Base-by-base conservation (phyloP, 37 sponge, comb jelly and placozoan genomes). In the Corticium candelabrum region DNA sequence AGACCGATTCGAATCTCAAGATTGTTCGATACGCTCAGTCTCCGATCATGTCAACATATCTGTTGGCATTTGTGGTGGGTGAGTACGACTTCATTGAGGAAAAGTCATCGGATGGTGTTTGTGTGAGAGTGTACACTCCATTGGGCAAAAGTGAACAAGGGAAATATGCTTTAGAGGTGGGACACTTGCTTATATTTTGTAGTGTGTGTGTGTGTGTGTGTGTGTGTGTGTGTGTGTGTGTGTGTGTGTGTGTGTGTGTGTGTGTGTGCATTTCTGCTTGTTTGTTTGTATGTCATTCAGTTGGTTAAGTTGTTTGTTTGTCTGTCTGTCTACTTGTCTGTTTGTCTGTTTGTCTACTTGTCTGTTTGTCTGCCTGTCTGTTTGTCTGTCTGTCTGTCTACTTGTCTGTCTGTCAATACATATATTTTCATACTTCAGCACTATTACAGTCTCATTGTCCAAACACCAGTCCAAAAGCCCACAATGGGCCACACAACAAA, bases 21-120 rank as follows among this genome's bases (percentile, higher is more conserved):
- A 68, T n/a, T 35, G 85, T 90, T 3, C 82, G 82, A 15, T 96
- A 88, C 84, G 88, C 81, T 7, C 83, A 79, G 3, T 86, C 96
- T 5, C 93, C 93, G 3, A 83, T 85, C 67, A 96, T 96, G 96
- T 92, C 93, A 33, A 84, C 89, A 11, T 96, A 96, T 77, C 89
- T 96, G 15, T 77, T 96, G 77, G 93, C 96, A 2, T 95, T 95
- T 40, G 80, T 95, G n/a, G 92, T 95, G 21, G 97, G 97, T 70
- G 97, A 96, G 81, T 96, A 85, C 76, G 97, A 96, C 77, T 90
- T 82, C 56, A 87, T 93, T 34, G 93, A 93, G 79, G 87, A 27
- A 0, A 68, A 36, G 34, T 89, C 89, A 69, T 37, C 74, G 62
- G 81, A 96, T 78, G 93, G 93, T 0, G 87, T 96, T 1, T 70